A percentile compares a stretch with the other conserved stretches of the same genome.
These are phyloP conservation scores for Gymnoscopelus braueri DNA, from an alignment of 2,797 vertebrate genomes.

Conservation along the genomic window DNA sequence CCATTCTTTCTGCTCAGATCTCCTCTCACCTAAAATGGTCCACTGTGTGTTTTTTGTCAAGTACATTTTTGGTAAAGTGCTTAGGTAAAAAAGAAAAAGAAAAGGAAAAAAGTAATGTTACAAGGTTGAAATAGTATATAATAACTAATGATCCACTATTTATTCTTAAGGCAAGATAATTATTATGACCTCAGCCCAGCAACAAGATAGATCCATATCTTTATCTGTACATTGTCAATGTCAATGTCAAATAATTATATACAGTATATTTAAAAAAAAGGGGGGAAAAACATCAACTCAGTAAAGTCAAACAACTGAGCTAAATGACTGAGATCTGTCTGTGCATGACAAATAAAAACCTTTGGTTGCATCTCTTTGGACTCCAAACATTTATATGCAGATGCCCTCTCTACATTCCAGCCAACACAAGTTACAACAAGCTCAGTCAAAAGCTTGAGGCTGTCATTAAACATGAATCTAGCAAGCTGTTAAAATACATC, in stretches of 20 bases:
- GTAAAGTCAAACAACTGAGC: too few species aligned
- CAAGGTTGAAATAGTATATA: too few species aligned
- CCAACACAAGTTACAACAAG: constrained; percentile 21
- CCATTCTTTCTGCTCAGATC: not conserved
- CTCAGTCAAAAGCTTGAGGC: constrained; percentile 16
- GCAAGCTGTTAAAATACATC: constrained; percentile 23
- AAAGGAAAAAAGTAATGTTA: too few species aligned
- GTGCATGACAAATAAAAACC: too few species aligned
- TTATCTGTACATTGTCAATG: not conserved
- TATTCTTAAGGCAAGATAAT: too few species aligned
- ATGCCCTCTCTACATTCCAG: constrained; percentile 5
- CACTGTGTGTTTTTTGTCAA: not conserved
- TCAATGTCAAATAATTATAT: too few species aligned
- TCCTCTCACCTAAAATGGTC: not conserved
- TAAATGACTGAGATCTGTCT: too few species aligned
- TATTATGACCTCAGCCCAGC: too few species aligned
- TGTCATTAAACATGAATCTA: constrained; percentile 29
- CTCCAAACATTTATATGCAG: not conserved
- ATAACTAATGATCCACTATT: too few species aligned
- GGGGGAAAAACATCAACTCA: too few species aligned
- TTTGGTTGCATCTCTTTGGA: not conserved
- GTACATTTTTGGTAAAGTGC: too few species aligned
- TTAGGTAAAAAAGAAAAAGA: too few species aligned
- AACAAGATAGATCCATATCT: not conserved
- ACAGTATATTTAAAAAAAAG: not conserved